phyloP scores from a whole-genome alignment of 2,797 vertebrate species.

The Geotrypetes seraphini region DNA sequence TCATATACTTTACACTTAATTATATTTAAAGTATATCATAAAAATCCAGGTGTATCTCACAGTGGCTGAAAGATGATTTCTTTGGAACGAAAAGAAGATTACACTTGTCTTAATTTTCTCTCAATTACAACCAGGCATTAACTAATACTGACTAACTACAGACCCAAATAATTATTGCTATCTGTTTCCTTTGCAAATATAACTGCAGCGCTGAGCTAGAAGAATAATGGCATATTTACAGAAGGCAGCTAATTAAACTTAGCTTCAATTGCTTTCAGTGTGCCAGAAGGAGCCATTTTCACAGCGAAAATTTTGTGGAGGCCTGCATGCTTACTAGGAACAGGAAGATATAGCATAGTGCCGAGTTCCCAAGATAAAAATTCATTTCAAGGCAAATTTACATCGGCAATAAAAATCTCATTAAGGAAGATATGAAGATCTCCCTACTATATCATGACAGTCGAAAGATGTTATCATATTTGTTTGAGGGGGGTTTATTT shows the following conservation, averaged over 20 bases:
- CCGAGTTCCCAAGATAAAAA: conserved; percentile 58
- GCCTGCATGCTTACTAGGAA: conserved; percentile 37
- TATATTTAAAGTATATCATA: too few relatives aligned
- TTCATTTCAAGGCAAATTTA: conserved; percentile 53
- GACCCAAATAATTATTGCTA: conserved; percentile 56
- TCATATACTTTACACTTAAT: too few relatives aligned
- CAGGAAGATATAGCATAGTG: conserved; percentile 49
- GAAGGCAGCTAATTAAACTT: conserved; percentile 61
- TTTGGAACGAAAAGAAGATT: conserved; percentile 17
- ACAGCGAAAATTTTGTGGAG: conserved; percentile 42
- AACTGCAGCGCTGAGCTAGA: conserved; percentile 40
- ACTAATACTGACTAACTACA: conserved; percentile 60
- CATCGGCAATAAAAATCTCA: conserved; percentile 51
- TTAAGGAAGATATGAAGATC: conserved; percentile 50
- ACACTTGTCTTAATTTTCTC: conserved; percentile 49
- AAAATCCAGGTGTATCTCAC: too few relatives aligned
- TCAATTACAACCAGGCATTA: conserved; percentile 53
- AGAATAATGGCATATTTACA: conserved; percentile 61
- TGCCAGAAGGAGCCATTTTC: conserved; percentile 62
- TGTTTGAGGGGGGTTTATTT: conserved; percentile 43
- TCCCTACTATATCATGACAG: conserved; percentile 28
- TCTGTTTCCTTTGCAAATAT: conserved; percentile 59
- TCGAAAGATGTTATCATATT: conserved; percentile 43
- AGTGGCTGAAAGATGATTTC: too few relatives aligned
- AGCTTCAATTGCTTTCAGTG: conserved; percentile 58